Base-by-base conservation (phyloP, 2,113 vertebrate genomes). In the Gadus chalcogrammus region DNA sequence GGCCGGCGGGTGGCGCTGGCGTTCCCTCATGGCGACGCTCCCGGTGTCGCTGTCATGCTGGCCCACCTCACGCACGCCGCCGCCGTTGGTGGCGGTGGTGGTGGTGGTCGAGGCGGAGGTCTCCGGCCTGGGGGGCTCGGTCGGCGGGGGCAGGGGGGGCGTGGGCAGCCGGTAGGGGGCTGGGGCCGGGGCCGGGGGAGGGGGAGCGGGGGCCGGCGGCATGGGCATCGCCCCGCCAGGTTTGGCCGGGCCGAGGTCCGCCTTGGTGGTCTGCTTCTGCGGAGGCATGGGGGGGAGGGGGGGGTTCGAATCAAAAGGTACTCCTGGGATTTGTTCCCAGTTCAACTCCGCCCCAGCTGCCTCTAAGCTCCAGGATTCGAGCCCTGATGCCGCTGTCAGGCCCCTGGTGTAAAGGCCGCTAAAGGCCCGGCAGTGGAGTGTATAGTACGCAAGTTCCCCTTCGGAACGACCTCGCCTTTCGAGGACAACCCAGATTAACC, bases 241-340 rank as follows among this genome's bases (percentile, higher is more conserved):
- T 22, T 92, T 93, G 56, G 5, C 52, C 15, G 89, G 82, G 1
- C 88, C 66, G 0, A 87, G 88, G 58, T 97, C 95, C 0, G 88
- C 87, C 77, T 74, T 74, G 0, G 90, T 89, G 4, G 72, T 84
- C 70, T 99, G 96, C 48, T 98, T 99, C 97, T 99, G 91, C 0
- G 71, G 69, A 58, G 15, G n/a, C n/a, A 55, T 11, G 18, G 48
- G 52, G 61, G 11, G 2, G 61, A 1, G 20, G 20, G 20, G 20
- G 8, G 42, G 42, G 42, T 9, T 12, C 1, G 42, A 13, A 11
- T 9, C 12, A 48, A 4, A 35, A 35, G 31, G 4, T 7, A 35
- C 31, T 35, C 1, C 31, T 35, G 31, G 31, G 31, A 5, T 35
- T 35, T 35, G 31, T 5, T 35, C 31, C 31, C 4, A 35, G 31